Base-by-base conservation (phyloP, 2,113 vertebrate genomes). In the Rhegmatorhina hoffmannsi region DNA sequence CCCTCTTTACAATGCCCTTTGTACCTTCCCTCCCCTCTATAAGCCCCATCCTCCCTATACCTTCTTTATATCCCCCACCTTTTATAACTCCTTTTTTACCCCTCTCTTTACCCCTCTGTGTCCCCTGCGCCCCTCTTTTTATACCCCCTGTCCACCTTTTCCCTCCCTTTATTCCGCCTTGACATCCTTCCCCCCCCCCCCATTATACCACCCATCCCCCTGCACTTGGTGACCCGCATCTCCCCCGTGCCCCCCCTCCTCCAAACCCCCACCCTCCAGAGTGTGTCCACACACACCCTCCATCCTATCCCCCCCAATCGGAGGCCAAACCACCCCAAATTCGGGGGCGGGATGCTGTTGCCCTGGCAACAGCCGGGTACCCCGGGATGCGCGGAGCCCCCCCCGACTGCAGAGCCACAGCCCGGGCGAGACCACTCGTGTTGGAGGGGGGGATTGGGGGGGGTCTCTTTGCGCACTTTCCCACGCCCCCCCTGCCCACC, bases 361-460 rank as follows among this genome's bases (percentile, higher is more conserved):
- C 77, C 90, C 64, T 92, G 84, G 78, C 36, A 81, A 92, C 90
- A 81, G 77, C 84, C 90, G 90, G 90, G 84, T 92, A 87, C 77
- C 89, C 75, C 90, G 86, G 90, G 90, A 92, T 92, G 90, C 77
- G 86, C 70, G 62, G 63, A 76, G 64, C 62, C 70, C 87, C 68
- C 87, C 88, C 88, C 73, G n/a, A 56, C 89, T 75, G 89, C 89
- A 75, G 90, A 81, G 90, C 69, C 90, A 81, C 83, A 84, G 80
- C 88, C 88, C 76, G 52, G 89, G 62, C 83, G 60, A 73, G 69
- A 75, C 90, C 90, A 87, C 66, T 56, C 9, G 15, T 6, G 19
- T 1, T 2, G 55, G 7, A 4, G 62, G 59, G 73, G 66, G 21
- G 8, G 7, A 6, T 13, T 2, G 17, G 11, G 20, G 20, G 29